Evolutionary conservation across 2,888 invertebrate genomes (phyloP).

Genomic region (Eristalis tenax): DNA sequence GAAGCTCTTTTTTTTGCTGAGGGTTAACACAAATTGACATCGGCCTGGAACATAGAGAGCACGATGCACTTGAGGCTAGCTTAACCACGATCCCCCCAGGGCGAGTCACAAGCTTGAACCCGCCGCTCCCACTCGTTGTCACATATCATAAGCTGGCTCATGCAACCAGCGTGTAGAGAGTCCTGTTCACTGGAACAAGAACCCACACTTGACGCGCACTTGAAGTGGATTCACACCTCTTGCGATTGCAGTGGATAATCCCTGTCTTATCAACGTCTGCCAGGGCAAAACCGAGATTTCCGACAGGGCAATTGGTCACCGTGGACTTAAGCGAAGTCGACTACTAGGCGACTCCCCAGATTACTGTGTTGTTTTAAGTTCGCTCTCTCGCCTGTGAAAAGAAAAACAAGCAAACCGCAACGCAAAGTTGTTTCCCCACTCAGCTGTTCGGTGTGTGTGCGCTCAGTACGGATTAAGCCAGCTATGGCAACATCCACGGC

Average conservation of each 20-base stretch:
- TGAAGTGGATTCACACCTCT: neutral
- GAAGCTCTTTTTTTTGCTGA: no score
- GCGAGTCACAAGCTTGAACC: no score
- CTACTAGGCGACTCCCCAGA: constrained; percentile 26
- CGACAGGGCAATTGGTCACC: constrained; percentile 24
- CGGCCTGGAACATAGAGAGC: no score
- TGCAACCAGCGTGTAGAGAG: neutral
- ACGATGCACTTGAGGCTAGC: no score
- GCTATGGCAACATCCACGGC: constrained; percentile 52
- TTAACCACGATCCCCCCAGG: no score
- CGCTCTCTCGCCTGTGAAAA: neutral
- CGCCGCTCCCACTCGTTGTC: no score
- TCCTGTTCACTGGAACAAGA: neutral
- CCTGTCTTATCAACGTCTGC: neutral
- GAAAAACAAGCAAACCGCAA: neutral
- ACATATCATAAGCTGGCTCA: neutral
- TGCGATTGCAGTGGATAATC: neutral
- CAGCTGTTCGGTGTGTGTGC: neutral
- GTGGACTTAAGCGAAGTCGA: constrained; percentile 16
- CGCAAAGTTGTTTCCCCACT: constrained; percentile 51
- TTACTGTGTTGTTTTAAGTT: constrained; percentile 9
- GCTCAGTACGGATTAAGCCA: constrained; percentile 34
- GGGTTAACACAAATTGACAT: no score
- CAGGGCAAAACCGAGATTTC: neutral
- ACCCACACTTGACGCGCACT: neutral